These are phyloP conservation scores for Gymnoscelis rufifasciata DNA, from an alignment of 2,888 invertebrate species.

Conservation along the genomic window DNA sequence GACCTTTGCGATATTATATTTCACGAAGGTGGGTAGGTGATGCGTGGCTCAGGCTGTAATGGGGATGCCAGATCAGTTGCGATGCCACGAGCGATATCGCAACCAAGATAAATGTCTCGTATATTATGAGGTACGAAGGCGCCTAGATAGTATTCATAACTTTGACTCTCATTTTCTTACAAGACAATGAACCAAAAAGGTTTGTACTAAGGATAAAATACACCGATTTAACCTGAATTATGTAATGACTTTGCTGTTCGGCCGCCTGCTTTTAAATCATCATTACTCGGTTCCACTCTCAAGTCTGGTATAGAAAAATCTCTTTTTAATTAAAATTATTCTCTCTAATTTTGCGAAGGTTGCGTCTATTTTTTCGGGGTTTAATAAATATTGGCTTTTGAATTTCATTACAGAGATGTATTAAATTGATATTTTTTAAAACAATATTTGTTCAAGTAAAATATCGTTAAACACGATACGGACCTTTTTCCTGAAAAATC, in stretches of 20 bases:
- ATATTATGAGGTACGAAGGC: slow-evolving; percentile 46
- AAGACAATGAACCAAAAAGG: slow-evolving; percentile 33
- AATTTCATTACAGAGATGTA: neutral
- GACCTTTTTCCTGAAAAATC: slow-evolving; percentile 17
- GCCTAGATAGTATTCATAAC: slow-evolving; percentile 44
- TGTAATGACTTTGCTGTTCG: slow-evolving; percentile 15
- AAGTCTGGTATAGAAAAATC: slow-evolving; percentile 7
- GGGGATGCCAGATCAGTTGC: slow-evolving; percentile 56
- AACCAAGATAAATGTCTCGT: slow-evolving; percentile 66
- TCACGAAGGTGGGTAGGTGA: slow-evolving; percentile 24
- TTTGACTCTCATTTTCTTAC: slow-evolving; percentile 57
- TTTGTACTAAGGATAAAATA: slow-evolving; percentile 20
- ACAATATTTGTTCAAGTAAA: slow-evolving; percentile 1
- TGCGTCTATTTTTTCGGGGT: slow-evolving; percentile 5
- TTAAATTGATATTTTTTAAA: neutral
- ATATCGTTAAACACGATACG: slow-evolving; percentile 10
- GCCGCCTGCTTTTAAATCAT: slow-evolving; percentile 13
- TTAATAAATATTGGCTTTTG: slow-evolving; percentile 1
- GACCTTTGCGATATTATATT: slow-evolving; percentile 41
- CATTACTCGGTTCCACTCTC: slow-evolving; percentile 9
- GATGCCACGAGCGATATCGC: slow-evolving; percentile 64
- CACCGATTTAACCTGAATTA: slow-evolving; percentile 22
- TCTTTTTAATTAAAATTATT: slow-evolving; percentile 11
- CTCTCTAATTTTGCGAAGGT: neutral
- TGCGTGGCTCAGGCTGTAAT: slow-evolving; percentile 41